Percentiles rank a stretch among this genome's conserved stretches.
These are phyloP conservation scores for Callipepla squamata DNA, from an alignment of 2,113 vertebrate species.

Conservation along the genomic window DNA sequence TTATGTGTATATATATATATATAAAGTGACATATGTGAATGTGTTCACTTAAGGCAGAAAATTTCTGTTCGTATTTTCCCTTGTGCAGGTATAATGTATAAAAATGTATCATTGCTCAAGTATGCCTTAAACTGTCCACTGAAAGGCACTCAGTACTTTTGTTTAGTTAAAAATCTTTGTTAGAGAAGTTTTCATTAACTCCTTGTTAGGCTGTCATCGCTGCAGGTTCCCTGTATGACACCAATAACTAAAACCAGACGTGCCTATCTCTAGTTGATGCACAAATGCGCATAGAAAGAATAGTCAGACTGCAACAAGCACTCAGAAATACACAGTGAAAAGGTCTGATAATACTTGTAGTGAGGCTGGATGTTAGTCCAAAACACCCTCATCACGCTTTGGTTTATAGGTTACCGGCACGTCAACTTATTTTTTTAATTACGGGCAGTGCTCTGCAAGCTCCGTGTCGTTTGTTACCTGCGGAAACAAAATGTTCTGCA, in stretches of 20 bases:
- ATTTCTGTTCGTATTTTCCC: not conserved
- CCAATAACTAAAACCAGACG: slow-evolving; percentile 41
- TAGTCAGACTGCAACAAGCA: not conserved
- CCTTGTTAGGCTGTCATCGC: slow-evolving; percentile 9
- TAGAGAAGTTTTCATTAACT: slow-evolving; percentile 31
- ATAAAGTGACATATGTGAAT: not conserved
- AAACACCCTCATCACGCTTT: not conserved
- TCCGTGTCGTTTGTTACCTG: not conserved
- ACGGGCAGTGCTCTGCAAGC: not conserved
- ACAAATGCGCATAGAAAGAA: not conserved
- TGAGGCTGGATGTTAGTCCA: not conserved
- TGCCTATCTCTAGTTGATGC: slow-evolving; percentile 1
- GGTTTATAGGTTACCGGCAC: not conserved
- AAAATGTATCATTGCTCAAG: slow-evolving; percentile 8
- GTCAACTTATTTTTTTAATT: not conserved
- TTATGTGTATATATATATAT: not conserved
- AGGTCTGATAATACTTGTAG: not conserved
- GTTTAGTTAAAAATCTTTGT: slow-evolving; percentile 14
- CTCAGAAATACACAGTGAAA: not conserved
- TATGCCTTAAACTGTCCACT: not conserved
- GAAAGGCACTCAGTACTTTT: slow-evolving; percentile 26
- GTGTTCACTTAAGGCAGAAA: not conserved
- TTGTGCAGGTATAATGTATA: not conserved
- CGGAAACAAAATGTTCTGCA: not conserved
- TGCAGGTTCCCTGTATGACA: slow-evolving; percentile 25